Evolutionary conservation across 92 coral and sea anemone genomes (phyloP), one percentile per base, ranked within the genome.

Genomic region (Palythoa grandiflora): DNA sequence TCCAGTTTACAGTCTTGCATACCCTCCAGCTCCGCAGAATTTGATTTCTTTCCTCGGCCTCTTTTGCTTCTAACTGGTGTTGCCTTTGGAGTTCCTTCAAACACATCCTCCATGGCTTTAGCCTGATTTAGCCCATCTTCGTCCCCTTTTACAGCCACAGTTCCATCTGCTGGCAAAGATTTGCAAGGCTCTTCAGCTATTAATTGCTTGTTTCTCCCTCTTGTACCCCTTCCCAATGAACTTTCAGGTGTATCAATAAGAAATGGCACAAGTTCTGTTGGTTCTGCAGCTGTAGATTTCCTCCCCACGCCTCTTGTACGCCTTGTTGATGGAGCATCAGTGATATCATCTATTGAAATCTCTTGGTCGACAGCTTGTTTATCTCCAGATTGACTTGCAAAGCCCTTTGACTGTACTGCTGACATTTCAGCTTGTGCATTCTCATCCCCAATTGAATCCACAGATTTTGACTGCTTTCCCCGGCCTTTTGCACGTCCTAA

Each of bases 11-110:
- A 2, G 3, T 75, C 38, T 2, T 38, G 61, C 9, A 20, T 13
- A 48, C 38, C 20, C 15, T 19, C 80, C 28, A 28, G 61, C n/a
- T 48, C 61, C 50, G 61, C 59, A 51, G 63, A 16, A 8, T 75
- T 75, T 2, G 80, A 51, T 47, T 50, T 36, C 61, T 53, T 51
- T 50, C 80, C 80, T 6, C 61, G 80, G 38, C 38, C 47, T 75
- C 80, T 75, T 48, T 17, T 19, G 39, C 80, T 50, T 75, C 61
- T 48, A 1, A 19, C 38, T 50, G 59, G 63, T 2, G 61, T 47
- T 50, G 38, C 39, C 60, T 75, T 50, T 9, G 63, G 20, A 12
- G 36, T 7, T 51, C 5, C 80, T 37, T 47, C 80, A 9, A 1
- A 19, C 13, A 13, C 39, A 75, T 75, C 11, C 17, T 9, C 16